These are phyloP conservation scores for Onthophagus taurus DNA, from an alignment of 1,140 invertebrate species.

Conservation along the genomic window DNA sequence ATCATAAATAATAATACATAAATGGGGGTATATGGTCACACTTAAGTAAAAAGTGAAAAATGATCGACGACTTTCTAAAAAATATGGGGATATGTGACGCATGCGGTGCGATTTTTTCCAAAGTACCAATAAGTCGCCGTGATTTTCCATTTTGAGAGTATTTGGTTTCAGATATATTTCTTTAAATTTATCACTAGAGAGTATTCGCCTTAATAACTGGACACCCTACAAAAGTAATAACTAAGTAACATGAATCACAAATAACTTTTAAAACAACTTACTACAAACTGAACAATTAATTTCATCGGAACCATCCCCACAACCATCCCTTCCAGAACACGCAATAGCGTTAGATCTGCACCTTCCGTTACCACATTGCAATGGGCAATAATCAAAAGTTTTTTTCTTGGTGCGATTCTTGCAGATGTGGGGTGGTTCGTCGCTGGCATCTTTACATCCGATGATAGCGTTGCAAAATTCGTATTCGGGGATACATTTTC, in stretches of 20 bases:
- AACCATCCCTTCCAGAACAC: conserved; percentile 80
- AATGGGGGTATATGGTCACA: no score
- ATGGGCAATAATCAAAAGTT: conserved; percentile 51
- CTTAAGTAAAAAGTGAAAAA: no score
- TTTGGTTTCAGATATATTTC: conserved; percentile 30
- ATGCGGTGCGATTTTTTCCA: no score
- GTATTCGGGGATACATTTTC: conserved; percentile 77
- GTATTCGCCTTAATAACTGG: conserved; percentile 36
- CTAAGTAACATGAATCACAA: neutral
- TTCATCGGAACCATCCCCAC: conserved; percentile 83
- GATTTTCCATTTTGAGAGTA: no score
- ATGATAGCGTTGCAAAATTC: conserved; percentile 85
- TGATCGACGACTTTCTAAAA: no score
- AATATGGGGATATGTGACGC: no score
- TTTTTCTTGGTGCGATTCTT: conserved; percentile 30
- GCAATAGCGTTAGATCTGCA: conserved; percentile 79
- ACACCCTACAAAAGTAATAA: conserved; percentile 44
- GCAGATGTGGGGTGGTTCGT: conserved; percentile 70
- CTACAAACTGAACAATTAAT: conserved; percentile 72
- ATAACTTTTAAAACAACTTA: conserved; percentile 48
- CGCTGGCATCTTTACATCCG: conserved; percentile 74
- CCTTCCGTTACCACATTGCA: conserved; percentile 73
- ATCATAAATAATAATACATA: no score
- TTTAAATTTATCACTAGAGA: conserved; percentile 22
- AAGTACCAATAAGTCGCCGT: no score